phyloP scores from a whole-genome alignment of 1,140 invertebrate genomes.

The Hyphantria cunea region DNA sequence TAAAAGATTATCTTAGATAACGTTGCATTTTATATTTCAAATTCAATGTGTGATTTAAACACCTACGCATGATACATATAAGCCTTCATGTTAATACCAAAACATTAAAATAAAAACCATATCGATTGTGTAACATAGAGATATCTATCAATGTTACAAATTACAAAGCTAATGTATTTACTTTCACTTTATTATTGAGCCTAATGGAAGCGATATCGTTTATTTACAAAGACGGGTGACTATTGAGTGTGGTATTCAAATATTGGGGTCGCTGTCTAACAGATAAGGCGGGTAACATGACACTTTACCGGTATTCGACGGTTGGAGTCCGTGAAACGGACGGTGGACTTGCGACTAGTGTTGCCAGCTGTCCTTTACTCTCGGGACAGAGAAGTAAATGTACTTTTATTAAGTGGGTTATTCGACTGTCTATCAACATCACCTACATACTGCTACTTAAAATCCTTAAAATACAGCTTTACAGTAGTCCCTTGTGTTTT shows the following conservation, averaged over 20 bases:
- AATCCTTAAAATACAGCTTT: too few species aligned
- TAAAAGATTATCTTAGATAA: too few species aligned
- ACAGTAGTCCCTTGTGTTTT: too few species aligned
- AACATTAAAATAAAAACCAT: slow-evolving; percentile 13
- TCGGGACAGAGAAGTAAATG: too few species aligned
- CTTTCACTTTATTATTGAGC: slow-evolving; percentile 33
- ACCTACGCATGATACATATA: slow-evolving; percentile 9
- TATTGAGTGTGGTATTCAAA: slow-evolving; percentile 54
- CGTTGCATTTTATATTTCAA: too few species aligned
- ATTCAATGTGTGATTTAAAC: slow-evolving; percentile 2
- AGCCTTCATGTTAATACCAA: not conserved
- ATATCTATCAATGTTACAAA: slow-evolving; percentile 29
- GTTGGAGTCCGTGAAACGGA: not conserved
- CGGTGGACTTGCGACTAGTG: slow-evolving; percentile 8
- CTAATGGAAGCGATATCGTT: slow-evolving; percentile 38
- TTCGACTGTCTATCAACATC: too few species aligned
- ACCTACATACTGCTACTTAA: too few species aligned
- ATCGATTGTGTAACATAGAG: slow-evolving; percentile 17
- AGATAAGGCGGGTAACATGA: slow-evolving; percentile 59
- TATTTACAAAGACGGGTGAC: slow-evolving; percentile 24
- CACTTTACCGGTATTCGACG: slow-evolving; percentile 40
- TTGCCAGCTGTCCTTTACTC: not conserved
- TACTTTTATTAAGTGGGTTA: too few species aligned
- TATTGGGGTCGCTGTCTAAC: slow-evolving; percentile 47
- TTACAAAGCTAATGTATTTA: slow-evolving; percentile 31